Evolutionary conservation across 2,113 vertebrate species (phyloP), one percentile per base, ranked within the genome.

Genomic region (Otis tarda): DNA sequence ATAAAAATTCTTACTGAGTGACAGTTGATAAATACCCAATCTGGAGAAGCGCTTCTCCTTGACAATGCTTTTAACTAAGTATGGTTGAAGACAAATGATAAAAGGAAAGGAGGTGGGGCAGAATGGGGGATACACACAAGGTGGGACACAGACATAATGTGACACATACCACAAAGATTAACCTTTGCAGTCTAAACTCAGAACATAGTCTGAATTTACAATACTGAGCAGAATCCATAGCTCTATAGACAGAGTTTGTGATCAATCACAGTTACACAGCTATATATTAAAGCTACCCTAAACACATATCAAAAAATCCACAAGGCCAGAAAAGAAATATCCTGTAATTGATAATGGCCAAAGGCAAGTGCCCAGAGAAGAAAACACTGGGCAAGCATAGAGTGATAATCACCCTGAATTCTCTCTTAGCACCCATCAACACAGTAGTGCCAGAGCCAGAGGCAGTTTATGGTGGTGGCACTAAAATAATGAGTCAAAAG

Each of bases 91-190:
- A 43, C 9, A 77, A 68, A 77, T 13, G 8, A 43, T 17, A 28
- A 73, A 84, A 71, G 10, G 16, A 27, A 79, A 75, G 21, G 3
- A 4, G 3, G 2, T 6, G 1, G 9, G 12, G 12, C 2, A 4
- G 39, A 70, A 76, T 65, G 56, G 20, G 30, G 21, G 5, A 35
- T 19, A 57, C 33, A 57, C 5, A 37, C 7, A 2, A 84, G 23
- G 16, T 23, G 30, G 11, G 7, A 55, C 45, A 55, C 49, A 52
- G 37, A 76, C 20, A 43, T 3, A 6, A 24, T 1, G 0, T 28
- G 33, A 39, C 33, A 45, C 12, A 27, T 23, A 77, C 23, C 10
- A 56, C 37, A 52, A 93, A 41, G 8, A n/a, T 61, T 35, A 63
- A 35, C 11, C 14, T 69, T 70, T 56, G 56, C 10, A 55, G 28